Conservation (phyloP, 2,113 vertebrate species). For the Ceratotherium simum region DNA sequence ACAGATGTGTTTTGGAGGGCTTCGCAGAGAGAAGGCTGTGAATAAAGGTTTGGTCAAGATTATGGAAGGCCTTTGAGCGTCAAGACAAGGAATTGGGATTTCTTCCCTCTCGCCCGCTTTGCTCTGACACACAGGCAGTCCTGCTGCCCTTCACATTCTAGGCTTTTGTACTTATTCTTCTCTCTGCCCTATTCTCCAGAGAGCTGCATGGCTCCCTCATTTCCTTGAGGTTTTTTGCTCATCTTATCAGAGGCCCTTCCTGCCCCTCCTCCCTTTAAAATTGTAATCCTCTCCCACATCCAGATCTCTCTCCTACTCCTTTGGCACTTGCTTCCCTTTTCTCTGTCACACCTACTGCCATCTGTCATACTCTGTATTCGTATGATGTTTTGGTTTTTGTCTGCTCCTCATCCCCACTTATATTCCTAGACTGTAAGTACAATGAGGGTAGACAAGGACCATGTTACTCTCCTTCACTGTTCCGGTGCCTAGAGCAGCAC, state of each 20-base stretch:
- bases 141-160: not conserved
- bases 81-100: not conserved
- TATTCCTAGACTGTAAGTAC: not conserved
- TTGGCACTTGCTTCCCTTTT: not conserved
- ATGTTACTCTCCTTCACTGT: fast-evolving
- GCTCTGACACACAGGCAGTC: fast-evolving
- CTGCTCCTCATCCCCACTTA: fast-evolving
- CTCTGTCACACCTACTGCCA: not conserved
- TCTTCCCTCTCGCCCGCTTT: fast-evolving
- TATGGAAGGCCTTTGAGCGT: fast-evolving
- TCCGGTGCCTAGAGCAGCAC: fast-evolving
- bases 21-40: not conserved
- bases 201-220: not conserved
- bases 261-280: not conserved
- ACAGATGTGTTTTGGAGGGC: not conserved
- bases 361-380: not conserved
- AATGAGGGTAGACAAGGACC: not conserved
- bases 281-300: fast-evolving
- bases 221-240: not conserved
- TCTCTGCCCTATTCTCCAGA: not conserved
- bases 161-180: not conserved
- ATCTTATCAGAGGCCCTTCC: not conserved
- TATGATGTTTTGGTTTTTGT: not conserved
- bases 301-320: fast-evolving
- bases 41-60: not conserved